A percentile compares a stretch with the other conserved stretches of the same genome.
Conservation (phyloP, 2,888 invertebrate genomes). For the Drosophila anomelani region DNA sequence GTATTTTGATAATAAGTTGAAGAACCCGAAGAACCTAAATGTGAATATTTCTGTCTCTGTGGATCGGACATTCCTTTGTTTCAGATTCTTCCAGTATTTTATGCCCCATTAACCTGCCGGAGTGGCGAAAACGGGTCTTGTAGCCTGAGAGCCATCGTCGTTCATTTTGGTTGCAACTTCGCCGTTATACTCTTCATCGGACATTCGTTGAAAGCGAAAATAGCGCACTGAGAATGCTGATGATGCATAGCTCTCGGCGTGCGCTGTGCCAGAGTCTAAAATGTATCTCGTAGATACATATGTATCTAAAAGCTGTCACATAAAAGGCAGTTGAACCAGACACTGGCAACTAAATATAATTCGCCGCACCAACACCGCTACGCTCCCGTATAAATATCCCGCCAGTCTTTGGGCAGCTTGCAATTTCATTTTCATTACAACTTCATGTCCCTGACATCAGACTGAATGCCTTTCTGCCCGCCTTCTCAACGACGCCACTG, state of each 20-base stretch:
- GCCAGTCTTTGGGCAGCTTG: slow-evolving; percentile 69
- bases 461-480: slow-evolving; percentile 48
- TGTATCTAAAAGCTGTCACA: slow-evolving; percentile 72
- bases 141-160: slow-evolving; percentile 40
- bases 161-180: slow-evolving; percentile 67
- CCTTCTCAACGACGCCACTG: slow-evolving; percentile 7
- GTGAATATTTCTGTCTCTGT: no score
- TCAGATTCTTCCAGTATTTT: slow-evolving; percentile 11
- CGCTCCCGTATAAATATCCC: slow-evolving; percentile 34
- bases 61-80: background rate
- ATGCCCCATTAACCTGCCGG: slow-evolving; percentile 66
- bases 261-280: slow-evolving; percentile 32
- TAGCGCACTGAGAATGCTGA: slow-evolving; percentile 58
- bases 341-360: slow-evolving; percentile 74
- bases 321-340: slow-evolving; percentile 72
- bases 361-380: slow-evolving; percentile 34
- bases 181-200: slow-evolving; percentile 20
- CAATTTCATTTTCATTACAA: slow-evolving; percentile 78
- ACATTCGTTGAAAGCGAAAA: slow-evolving; percentile 71
- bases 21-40: no score
- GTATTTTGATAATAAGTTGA: no score
- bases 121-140: slow-evolving; percentile 59
- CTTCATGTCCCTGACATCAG: slow-evolving; percentile 78
- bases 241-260: slow-evolving; percentile 30
- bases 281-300: slow-evolving; percentile 72